Conservation (phyloP, 2,113 vertebrate genomes). For the Beaufortia kweichowensis region DNA sequence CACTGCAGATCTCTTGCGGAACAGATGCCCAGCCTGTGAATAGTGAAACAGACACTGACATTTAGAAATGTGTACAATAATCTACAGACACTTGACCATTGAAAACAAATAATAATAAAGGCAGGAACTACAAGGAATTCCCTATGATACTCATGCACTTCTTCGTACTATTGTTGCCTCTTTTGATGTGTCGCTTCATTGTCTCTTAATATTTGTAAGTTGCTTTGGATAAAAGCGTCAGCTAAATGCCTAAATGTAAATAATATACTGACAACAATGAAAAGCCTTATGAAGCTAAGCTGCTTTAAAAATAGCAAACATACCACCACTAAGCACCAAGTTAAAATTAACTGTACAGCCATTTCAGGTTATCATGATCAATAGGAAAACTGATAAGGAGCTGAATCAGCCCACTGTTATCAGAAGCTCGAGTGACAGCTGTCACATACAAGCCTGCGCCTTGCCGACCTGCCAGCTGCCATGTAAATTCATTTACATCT, state of each 20-base stretch:
- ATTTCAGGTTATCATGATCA: background rate
- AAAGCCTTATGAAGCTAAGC: no score
- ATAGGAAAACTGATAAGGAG: constrained; percentile 16
- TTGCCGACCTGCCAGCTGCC: background rate
- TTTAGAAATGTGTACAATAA: background rate
- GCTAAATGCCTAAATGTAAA: background rate
- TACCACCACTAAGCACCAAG: background rate
- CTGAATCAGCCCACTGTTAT: constrained; percentile 6
- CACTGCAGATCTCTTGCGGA: constrained; percentile 6
- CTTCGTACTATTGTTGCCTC: no score
- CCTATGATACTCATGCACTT: no score
- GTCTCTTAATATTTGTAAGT: no score
- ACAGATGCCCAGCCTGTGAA: constrained; percentile 19
- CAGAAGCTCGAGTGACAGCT: constrained; percentile 4
- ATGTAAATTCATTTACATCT: constrained; percentile 23
- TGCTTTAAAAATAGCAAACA: background rate
- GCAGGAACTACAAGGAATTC: no score
- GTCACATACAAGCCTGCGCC: constrained; percentile 2
- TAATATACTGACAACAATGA: background rate
- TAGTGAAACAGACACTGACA: background rate
- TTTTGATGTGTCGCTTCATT: no score
- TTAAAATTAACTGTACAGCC: constrained; percentile 26
- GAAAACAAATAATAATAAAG: no score
- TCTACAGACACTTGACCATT: background rate
- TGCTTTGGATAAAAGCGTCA: no score